A percentile compares a stretch with the other conserved stretches of the same genome.
Conservation (phyloP, 2,113 vertebrate genomes). For the Calidris pygmaea region DNA sequence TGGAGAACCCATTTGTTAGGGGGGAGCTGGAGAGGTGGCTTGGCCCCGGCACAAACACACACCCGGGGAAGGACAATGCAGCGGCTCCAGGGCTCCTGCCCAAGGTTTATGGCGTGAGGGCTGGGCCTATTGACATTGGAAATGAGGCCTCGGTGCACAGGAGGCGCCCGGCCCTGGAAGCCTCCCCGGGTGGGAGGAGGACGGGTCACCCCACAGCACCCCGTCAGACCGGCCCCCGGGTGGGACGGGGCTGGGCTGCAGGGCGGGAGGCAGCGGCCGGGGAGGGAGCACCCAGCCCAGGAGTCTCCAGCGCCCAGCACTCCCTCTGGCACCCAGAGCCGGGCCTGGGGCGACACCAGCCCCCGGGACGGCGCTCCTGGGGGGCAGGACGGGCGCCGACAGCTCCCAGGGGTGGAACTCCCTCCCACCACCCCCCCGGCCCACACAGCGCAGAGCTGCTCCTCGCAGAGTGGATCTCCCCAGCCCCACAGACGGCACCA, state of each 20-base stretch:
- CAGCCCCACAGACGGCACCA: background rate
- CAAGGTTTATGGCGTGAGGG: fast-evolving
- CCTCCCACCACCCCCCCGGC: background rate
- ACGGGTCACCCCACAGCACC: background rate
- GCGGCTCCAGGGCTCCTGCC: no score
- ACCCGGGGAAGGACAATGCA: background rate
- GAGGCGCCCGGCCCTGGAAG: background rate
- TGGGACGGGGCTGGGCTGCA: background rate
- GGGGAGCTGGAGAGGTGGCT: background rate
- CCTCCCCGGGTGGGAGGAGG: background rate
- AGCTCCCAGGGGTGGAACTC: background rate
- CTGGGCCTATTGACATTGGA: no score
- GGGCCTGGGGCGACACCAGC: background rate
- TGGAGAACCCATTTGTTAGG: background rate
- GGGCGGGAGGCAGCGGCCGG: background rate
- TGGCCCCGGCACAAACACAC: background rate
- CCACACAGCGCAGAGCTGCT: background rate
- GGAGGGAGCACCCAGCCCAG: background rate
- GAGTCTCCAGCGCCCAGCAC: background rate
- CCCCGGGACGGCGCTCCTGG: fast-evolving
- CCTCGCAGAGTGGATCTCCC: fast-evolving
- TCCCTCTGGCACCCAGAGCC: background rate
- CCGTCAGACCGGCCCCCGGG: background rate
- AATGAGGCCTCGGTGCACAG: background rate
- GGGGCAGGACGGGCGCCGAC: background rate